Conservation (phyloP, 2,888 invertebrate species). For the Drosophila macrospina region DNA sequence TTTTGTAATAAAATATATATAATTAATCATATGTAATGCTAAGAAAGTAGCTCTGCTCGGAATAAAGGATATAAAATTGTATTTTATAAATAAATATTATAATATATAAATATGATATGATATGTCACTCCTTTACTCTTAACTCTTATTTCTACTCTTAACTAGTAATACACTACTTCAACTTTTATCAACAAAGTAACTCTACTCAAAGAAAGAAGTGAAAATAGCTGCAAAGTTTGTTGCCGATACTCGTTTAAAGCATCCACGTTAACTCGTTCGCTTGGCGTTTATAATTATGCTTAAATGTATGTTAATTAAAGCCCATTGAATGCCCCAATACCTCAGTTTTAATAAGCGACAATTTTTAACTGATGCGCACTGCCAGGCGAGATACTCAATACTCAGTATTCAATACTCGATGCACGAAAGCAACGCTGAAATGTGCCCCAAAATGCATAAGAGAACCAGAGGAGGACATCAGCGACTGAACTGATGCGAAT, state of each 20-base stretch:
- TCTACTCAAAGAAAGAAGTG: no score
- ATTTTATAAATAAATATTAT: no score
- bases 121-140: no score
- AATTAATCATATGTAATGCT: not conserved
- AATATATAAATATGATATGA: no score
- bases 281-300: slow-evolving; percentile 7
- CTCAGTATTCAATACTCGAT: not conserved
- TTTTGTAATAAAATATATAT: no score
- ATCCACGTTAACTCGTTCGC: not conserved
- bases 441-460: slow-evolving; percentile 26
- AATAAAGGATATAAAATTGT: no score
- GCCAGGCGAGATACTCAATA: slow-evolving; percentile 5
- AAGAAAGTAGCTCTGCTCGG: no score
- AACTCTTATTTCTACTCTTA: no score
- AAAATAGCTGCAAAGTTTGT: no score
- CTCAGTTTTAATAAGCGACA: slow-evolving; percentile 39
- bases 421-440: slow-evolving; percentile 31
- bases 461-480: slow-evolving; percentile 42
- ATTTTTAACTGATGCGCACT: slow-evolving; percentile 25
- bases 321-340: slow-evolving; percentile 12
- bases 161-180: no score
- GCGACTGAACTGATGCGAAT: slow-evolving; percentile 21
- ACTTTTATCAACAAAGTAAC: no score
- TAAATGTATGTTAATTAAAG: slow-evolving; percentile 28
- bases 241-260: not conserved